Evolutionary conservation across 2,113 vertebrate species (phyloP).

Genomic region (Cottus gobio): DNA sequence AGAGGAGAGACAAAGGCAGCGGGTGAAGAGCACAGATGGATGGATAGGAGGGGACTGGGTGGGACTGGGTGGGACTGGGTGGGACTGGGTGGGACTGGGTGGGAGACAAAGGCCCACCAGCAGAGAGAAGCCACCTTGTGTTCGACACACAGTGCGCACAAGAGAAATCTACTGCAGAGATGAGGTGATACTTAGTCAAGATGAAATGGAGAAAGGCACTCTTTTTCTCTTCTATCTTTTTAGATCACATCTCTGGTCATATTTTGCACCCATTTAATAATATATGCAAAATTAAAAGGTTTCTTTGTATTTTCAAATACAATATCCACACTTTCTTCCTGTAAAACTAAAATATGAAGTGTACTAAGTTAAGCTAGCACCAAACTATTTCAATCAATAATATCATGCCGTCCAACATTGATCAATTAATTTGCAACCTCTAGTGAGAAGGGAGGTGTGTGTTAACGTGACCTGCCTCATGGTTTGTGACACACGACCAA

Average conservation of each 20-base stretch:
- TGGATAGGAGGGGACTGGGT: constrained; percentile 45
- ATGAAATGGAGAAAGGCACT: background rate
- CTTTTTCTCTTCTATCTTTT: background rate
- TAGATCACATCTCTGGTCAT: background rate
- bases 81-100: constrained; percentile 23
- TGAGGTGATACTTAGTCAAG: background rate
- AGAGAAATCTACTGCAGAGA: constrained; percentile 25
- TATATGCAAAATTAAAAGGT: background rate
- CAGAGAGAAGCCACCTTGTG: constrained; percentile 40
- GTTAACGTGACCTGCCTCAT: background rate
- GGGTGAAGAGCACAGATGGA: constrained; percentile 64
- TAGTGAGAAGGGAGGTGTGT: background rate
- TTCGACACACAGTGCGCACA: constrained; percentile 25
- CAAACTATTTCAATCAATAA: background rate
- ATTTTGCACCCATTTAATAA: background rate
- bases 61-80: too few species aligned
- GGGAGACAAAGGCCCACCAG: constrained; percentile 26
- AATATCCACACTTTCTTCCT: background rate
- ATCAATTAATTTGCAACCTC: background rate
- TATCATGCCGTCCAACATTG: background rate
- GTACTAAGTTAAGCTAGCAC: background rate
- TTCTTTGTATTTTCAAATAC: background rate
- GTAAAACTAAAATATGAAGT: background rate
- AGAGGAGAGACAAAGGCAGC: constrained; percentile 68
- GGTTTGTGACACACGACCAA: background rate